Evolutionary conservation across 2,888 invertebrate genomes (phyloP), one percentile per base, ranked within the genome.

Genomic region (Neoaliturus tenellus): DNA sequence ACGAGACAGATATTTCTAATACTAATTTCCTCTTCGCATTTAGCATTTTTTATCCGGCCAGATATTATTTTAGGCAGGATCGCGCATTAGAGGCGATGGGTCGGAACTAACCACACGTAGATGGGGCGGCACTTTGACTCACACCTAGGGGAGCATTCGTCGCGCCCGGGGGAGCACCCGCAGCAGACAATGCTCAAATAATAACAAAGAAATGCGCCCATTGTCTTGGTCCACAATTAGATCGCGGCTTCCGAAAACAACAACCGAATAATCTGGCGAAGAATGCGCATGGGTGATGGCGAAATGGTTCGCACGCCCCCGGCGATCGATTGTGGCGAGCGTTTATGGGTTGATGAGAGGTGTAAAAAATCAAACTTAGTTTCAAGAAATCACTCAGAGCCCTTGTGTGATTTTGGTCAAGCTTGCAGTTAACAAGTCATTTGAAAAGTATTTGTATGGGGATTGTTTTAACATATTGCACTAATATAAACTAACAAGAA

Each of bases 181-280:
- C 48, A 75, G 48, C 44, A 75, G 48, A 78, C 78, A 78, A 78
- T 78, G 55, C 55, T 78, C 51, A 78, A 55, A 78, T 78, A 33
- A 75, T 75, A 75, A 78, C 78, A 78, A 78, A 78, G 78, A 78
- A 48, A 78, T 55, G 78, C 55, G 51, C 6, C 78, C 23, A 28
- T 78, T 78, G 78, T 78, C 78, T 78, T 55, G 4, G 51, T 12
- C 62, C n/a, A 78, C 78, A 78, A 78, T 78, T 78, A 78, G 55
- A 48, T 48, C 33, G 55, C 78, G 35, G 78, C 78, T 78, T 55
- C 78, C 55, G 78, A 78, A 78, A 51, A 78, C 78, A 78, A 75
- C 75, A 35, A 55, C 78, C 2, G 55, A 78, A 55, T 78, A 44
- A 75, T 75, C 48, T 55, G 23, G 23, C 14, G 5, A 3, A n/a